Percentiles rank a stretch among this genome's conserved stretches.
Evolutionary conservation across 2,113 vertebrate genomes (phyloP).

Genomic region (Tachysurus fulvidraco): DNA sequence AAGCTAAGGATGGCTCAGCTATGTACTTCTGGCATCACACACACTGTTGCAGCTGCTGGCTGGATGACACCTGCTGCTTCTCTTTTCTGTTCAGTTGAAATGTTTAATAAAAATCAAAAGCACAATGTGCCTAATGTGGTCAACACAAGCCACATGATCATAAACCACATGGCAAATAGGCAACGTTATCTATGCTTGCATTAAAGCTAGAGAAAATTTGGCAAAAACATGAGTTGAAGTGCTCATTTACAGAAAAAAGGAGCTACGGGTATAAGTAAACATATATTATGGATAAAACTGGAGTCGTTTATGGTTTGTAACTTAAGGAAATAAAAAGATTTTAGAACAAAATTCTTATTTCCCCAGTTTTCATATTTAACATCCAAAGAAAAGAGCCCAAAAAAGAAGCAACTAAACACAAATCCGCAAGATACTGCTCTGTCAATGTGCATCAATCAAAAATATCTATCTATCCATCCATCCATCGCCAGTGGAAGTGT

Average conservation of each 20-base stretch:
- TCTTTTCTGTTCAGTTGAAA: background rate
- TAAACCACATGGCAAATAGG: background rate
- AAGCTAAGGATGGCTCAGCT: conserved; percentile 8
- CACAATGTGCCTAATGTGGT: background rate
- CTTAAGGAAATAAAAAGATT: background rate
- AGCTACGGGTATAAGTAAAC: background rate
- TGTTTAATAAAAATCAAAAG: background rate
- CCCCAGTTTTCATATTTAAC: background rate
- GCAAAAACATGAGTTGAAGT: background rate
- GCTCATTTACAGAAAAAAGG: background rate
- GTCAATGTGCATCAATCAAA: background rate
- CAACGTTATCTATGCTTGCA: background rate
- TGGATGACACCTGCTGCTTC: conserved; percentile 22
- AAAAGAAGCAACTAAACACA: background rate
- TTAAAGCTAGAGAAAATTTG: background rate
- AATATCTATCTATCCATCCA: too few relatives aligned
- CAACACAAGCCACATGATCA: background rate
- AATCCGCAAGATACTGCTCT: background rate
- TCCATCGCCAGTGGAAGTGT: background rate
- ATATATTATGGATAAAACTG: background rate
- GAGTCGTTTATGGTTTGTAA: background rate
- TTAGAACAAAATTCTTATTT: background rate
- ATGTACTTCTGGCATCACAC: background rate
- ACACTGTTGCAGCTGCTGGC: background rate
- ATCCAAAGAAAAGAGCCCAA: too few relatives aligned